Conservation (phyloP, 2,888 invertebrate genomes). For the Malachius bipustulatus region DNA sequence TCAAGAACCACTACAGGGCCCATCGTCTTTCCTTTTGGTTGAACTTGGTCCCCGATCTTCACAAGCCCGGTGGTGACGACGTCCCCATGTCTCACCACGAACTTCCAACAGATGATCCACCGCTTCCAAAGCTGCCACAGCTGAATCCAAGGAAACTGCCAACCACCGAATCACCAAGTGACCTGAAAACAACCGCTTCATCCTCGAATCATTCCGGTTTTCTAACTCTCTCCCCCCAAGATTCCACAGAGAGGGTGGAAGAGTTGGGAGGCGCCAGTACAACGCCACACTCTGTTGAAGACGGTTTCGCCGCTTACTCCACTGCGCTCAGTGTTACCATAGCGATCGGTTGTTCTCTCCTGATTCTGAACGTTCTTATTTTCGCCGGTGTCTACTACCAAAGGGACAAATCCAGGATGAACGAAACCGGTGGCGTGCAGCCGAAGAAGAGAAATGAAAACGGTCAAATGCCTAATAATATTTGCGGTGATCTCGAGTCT, state of each 20-base stretch:
- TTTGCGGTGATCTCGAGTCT: conserved; percentile 71
- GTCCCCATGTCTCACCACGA: conserved; percentile 78
- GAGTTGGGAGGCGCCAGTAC: conserved; percentile 38
- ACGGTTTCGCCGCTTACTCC: conserved; percentile 81
- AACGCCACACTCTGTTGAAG: conserved; percentile 53
- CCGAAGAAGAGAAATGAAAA: conserved; percentile 66
- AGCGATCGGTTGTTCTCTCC: conserved; percentile 84
- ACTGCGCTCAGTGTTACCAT: conserved; percentile 87
- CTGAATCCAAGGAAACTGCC: conserved; percentile 44
- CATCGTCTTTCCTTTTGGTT: conserved; percentile 90
- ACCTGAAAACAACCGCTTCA: conserved; percentile 30
- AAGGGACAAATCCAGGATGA: conserved; percentile 68
- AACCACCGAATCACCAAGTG: conserved; percentile 39
- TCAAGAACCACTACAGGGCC: conserved; percentile 89
- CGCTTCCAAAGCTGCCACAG: conserved; percentile 44
- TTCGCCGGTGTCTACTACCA: conserved; percentile 94
- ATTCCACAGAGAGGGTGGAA: conserved; percentile 38
- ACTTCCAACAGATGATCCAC: conserved; percentile 52
- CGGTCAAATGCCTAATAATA: conserved; percentile 80
- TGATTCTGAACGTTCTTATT: conserved; percentile 84
- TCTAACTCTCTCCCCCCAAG: conserved; percentile 27
- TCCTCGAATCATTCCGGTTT: conserved; percentile 36
- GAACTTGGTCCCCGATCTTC: conserved; percentile 84
- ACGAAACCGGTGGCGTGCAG: conserved; percentile 41
- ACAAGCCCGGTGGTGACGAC: conserved; percentile 77